phyloP scores from a whole-genome alignment of 2,888 invertebrate species.

The Scaeva pyrastri region DNA sequence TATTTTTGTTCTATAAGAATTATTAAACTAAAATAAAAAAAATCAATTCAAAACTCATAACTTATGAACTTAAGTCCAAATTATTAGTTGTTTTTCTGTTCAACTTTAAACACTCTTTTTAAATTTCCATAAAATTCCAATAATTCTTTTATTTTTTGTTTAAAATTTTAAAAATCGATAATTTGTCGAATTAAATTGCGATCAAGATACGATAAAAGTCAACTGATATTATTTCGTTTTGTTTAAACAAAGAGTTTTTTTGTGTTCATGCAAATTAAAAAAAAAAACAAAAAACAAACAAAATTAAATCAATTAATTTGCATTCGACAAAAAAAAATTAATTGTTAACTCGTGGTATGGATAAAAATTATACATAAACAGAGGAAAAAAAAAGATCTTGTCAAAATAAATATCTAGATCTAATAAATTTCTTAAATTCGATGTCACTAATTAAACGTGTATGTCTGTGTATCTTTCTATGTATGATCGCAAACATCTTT shows the following conservation, averaged over 20 bases:
- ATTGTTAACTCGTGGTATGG: not conserved
- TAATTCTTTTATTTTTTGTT: constrained; percentile 15
- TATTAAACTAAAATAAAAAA: no score
- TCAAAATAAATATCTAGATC: not conserved
- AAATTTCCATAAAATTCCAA: constrained; percentile 18
- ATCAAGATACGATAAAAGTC: not conserved
- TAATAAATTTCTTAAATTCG: not conserved
- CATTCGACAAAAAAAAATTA: not conserved
- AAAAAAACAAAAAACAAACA: not conserved
- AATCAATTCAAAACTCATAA: no score
- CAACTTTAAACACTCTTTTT: no score
- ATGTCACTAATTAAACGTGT: no score
- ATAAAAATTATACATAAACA: no score
- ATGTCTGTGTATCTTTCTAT: no score
- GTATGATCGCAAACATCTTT: no score
- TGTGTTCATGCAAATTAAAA: not conserved
- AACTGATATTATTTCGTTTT: not conserved
- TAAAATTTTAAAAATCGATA: constrained; percentile 8
- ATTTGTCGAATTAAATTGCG: constrained; percentile 4
- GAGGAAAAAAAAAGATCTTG: not conserved
- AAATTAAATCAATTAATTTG: constrained; percentile 23
- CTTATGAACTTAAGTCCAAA: no score
- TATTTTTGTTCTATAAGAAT: no score
- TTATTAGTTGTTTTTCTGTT: no score
- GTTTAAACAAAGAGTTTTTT: not conserved